Conservation (phyloP, 2,797 vertebrate species). For the Propithecus perrieri region DNA sequence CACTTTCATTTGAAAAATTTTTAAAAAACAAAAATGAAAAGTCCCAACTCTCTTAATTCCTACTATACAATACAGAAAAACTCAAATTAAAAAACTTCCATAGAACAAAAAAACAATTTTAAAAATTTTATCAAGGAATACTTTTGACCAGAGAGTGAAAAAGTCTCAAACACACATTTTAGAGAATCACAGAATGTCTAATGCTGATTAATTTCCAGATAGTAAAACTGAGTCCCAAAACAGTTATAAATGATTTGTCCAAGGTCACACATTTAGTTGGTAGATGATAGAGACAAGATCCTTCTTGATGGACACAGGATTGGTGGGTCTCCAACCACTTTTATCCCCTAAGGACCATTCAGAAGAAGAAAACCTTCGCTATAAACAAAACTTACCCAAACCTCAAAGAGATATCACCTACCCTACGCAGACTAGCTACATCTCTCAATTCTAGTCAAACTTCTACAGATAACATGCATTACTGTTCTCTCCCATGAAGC, state of each 20-base stretch:
- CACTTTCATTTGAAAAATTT: background rate
- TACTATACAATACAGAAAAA: background rate
- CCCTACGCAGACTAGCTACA: background rate
- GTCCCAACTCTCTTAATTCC: background rate
- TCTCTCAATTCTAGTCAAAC: background rate
- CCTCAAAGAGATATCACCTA: background rate
- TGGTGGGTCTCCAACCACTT: background rate
- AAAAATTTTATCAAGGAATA: background rate
- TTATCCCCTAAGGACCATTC: background rate
- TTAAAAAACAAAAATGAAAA: background rate
- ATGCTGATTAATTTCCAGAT: background rate
- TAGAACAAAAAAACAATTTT: background rate
- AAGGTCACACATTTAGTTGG: background rate
- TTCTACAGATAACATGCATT: background rate
- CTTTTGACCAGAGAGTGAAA: background rate
- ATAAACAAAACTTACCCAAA: too few species aligned
- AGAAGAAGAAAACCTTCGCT: background rate
- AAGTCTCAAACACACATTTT: background rate
- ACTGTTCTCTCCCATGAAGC: background rate
- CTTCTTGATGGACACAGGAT: background rate
- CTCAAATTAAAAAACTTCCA: background rate
- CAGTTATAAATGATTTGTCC: background rate
- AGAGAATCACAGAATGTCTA: background rate
- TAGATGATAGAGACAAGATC: rapidly evolving
- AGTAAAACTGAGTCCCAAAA: background rate